Conservation (phyloP, 2,888 invertebrate species). For the Kuschelorhynchus macadamiae region DNA sequence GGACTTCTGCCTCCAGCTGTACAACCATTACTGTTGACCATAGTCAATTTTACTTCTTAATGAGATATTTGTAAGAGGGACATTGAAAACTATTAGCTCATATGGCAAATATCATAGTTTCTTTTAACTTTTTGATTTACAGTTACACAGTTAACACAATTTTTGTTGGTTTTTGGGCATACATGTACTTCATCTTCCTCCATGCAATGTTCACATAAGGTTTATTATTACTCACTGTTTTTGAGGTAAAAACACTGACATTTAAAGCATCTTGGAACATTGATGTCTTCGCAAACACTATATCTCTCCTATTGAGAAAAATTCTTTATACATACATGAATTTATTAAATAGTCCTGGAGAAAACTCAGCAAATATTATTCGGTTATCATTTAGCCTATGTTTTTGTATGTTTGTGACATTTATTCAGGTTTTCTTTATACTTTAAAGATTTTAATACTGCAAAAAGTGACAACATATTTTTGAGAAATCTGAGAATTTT, state of each 20-base stretch:
- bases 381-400: not conserved
- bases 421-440: no score
- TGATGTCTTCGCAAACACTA: no score
- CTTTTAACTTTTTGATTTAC: constrained; percentile 3
- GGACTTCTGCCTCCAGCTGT: no score
- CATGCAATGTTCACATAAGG: not conserved
- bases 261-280: not conserved
- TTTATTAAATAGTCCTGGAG: no score
- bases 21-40: no score
- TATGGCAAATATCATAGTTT: no score
- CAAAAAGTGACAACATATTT: no score
- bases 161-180: not conserved
- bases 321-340: no score
- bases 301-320: not conserved
- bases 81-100: not conserved
- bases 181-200: not conserved
- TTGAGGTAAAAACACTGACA: not conserved
- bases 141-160: not conserved
- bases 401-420: constrained; percentile 1
- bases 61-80: no score
- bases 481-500: no score
- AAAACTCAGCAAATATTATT: constrained; percentile 1
- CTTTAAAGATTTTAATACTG: no score
- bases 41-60: constrained; percentile 9
- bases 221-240: not conserved